Base-by-base conservation (phyloP, 2,797 vertebrate genomes). In the Anguilla obscura region DNA sequence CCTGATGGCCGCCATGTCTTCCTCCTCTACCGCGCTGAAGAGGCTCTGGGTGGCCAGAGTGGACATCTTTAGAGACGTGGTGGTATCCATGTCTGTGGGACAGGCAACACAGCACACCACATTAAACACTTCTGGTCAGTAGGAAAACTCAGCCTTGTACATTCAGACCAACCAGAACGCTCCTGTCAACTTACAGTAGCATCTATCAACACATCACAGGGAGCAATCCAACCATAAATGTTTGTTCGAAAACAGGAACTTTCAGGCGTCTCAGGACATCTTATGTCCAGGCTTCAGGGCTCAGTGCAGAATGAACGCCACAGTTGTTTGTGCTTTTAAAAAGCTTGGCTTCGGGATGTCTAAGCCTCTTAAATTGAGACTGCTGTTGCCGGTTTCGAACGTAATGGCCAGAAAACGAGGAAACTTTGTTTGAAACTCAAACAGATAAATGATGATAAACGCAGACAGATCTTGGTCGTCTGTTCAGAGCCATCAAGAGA, bases 11-110 rank as follows among this genome's bases (percentile, higher is more conserved):
- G 96, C 94, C 92, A 99, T 95, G 88, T 99, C 98, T 90, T 98
- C 98, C 93, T 99, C 98, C 93, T 99, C 98, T 84, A 99, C 97
- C 0, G 97, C 98, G 90, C 95, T 96, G 91, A 99, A 97, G 82
- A 99, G 96, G 90, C 96, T 99, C 95, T 99, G 98, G 90, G 96
- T 94, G 88, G 97, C 94, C 90, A 98, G 92, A 89, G 96, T 96
- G 5, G 97, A 97, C 97, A 98, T 99, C 92, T 96, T 98, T 85
- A 91, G 90, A 76, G 96, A 96, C 56, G 93, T 92, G 88, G 94
- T 95, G 88, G 95, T 95, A 63, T 96, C 96, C 96, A 97, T 96
- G 93, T 90, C 71, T 60, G 33, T 85, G 0, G 86, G 83, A 71
- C 48, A 89, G 71, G 4, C 0, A 16, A 54, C 40, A 88, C 24